Base-by-base conservation (phyloP, 2,888 invertebrate species). In the Cenopis cana region DNA sequence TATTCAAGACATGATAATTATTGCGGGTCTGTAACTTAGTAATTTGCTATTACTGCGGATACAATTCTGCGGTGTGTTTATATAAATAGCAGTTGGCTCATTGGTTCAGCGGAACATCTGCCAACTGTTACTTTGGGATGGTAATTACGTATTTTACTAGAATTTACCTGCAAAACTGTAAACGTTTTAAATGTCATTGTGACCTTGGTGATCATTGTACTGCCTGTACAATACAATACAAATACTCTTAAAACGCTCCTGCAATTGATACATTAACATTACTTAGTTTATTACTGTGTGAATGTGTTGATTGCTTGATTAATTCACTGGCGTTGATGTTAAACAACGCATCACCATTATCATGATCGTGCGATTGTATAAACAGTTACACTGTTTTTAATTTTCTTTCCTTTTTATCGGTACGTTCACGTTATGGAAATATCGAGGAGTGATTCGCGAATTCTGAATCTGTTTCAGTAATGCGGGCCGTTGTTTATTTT, bases 401-500 rank as follows among this genome's bases (percentile, higher is more conserved):
- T 64, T 59, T 62, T 59, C 57, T 33, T 69, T 69, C 41, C 20
- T 57, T 33, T 52, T 57, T n/a, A 50, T 18, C 41, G 41, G 57
- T 41, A 55, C 33, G 29, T 64, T 29, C 41, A 52, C 71, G 57
- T 69, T 59, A 59, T 72, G n/a, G 61, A 69, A 69, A 67, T 73
- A 67, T 57, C 59, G 36, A 38, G n/a, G 60, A 68, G 55, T 71
- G 33, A 62, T 71, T 71, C 77, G 75, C 74, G 76, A 80, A 78
- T 75, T 73, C 75, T 74, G 79, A 77, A 80, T 79, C 77, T 77
- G 76, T 78, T 85, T 86, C 82, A 82, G 85, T 86, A 84, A 82
- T 80, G 78, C 78, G 76, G 73, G 75, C 80, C 76, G 81, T 84
- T 88, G 85, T 90, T 91, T 90, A 87, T 89, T 89, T 87, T 86